phyloP scores from a whole-genome alignment of 2,888 invertebrate genomes.

The Elgonia sp. region DNA sequence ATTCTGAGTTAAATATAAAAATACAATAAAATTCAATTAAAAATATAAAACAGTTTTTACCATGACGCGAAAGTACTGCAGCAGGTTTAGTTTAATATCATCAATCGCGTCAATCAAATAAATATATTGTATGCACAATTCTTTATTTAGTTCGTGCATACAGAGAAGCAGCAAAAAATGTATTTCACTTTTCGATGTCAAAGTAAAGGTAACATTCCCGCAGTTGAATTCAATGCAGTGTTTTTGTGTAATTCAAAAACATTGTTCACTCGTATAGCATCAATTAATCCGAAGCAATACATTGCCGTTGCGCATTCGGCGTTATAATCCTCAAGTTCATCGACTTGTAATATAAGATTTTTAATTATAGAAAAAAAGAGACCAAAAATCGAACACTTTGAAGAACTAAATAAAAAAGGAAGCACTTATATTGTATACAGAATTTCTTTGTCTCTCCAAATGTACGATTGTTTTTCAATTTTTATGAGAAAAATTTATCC shows the following conservation, averaged over 20 bases:
- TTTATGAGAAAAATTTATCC: too few relatives aligned
- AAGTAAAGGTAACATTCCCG: background rate
- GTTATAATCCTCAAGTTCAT: constrained; percentile 29
- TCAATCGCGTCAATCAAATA: background rate
- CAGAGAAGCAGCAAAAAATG: background rate
- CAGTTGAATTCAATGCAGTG: background rate
- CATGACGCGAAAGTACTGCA: background rate
- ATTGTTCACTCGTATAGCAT: constrained; percentile 38
- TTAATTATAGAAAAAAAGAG: too few relatives aligned
- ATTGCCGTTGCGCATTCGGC: background rate
- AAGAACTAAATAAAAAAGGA: too few relatives aligned
- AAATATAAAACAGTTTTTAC: background rate
- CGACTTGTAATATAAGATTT: constrained; percentile 26
- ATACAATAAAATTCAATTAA: constrained; percentile 17
- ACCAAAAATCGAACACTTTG: too few relatives aligned
- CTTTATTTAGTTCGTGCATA: background rate
- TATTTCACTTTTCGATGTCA: background rate
- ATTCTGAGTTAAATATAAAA: constrained; percentile 12
- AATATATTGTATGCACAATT: background rate
- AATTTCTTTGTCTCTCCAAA: too few relatives aligned
- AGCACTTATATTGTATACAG: too few relatives aligned
- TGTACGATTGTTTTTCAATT: too few relatives aligned
- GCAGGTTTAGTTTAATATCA: background rate
- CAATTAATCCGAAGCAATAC: constrained; percentile 49
- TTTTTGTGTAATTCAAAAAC: background rate